A percentile compares a stretch with the other conserved stretches of the same genome.
Evolutionary conservation across 1,140 invertebrate species (phyloP).

Genomic region (Meloidogyne floridensis): DNA sequence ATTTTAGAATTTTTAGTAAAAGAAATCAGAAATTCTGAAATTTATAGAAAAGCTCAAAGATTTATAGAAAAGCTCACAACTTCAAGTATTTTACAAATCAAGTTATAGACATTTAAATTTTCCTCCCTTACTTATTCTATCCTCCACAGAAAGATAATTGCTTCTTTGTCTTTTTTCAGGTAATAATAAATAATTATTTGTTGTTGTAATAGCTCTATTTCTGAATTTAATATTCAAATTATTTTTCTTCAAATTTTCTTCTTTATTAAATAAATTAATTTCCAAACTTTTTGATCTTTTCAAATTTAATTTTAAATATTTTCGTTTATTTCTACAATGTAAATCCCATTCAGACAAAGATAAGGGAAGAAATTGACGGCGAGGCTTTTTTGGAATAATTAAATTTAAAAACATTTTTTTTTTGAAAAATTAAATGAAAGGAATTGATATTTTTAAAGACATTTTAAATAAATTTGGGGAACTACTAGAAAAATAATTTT

Average conservation of each 20-base stretch:
- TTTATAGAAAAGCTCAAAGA: too few species aligned
- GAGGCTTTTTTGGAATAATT: conserved; percentile 24
- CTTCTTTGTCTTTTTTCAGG: neutral
- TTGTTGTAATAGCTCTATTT: neutral
- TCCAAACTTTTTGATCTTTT: neutral
- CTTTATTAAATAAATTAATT: neutral
- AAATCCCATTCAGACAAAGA: conserved; percentile 31
- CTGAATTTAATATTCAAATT: conserved; percentile 6
- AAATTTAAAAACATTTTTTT: conserved; percentile 10
- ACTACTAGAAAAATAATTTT: neutral
- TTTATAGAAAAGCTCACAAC: too few species aligned
- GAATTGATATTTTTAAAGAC: neutral
- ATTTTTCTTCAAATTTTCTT: neutral
- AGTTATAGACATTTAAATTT: neutral
- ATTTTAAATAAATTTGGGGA: neutral
- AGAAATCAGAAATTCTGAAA: too few species aligned
- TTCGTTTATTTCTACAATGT: conserved; percentile 19
- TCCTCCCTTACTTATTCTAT: neutral
- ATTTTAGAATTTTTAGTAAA: too few species aligned
- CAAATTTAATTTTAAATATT: neutral
- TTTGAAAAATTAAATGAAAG: neutral
- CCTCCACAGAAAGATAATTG: neutral
- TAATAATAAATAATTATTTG: too few species aligned
- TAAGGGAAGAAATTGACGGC: conserved; percentile 25
- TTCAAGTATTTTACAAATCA: neutral